Base-by-base conservation (phyloP, 2,113 vertebrate genomes). In the Sorex araneus region DNA sequence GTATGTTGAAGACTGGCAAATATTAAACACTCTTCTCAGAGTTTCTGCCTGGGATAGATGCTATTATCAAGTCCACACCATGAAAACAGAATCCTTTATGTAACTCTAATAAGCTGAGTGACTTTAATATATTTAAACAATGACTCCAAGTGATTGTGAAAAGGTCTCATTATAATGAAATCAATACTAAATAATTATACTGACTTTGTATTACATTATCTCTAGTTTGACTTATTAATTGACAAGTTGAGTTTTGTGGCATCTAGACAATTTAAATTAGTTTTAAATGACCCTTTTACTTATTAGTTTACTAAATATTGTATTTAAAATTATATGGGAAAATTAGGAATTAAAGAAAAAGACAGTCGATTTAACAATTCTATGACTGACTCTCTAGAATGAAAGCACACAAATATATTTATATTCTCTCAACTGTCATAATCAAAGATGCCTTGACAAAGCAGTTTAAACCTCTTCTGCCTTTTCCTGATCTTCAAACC, bases 301-400 rank as follows among this genome's bases (percentile, higher is more conserved):
- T 96, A 96, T 96, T 97, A 96, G 92, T 93, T 92, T 97, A 97
- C 97, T 98, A 97, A 98, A 96, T 74, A 92, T 93, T 96, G 70
- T 95, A 95, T 94, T 93, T 94, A 87, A 95, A 91, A 93, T 96
- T 96, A 87, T 96, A 97, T 96, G 87, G 95, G 85, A 95, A 95
- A 96, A 95, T 97, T 94, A 67, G 89, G 92, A 74, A 90, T 87
- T 67, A 90, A 70, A 96, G 90, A 94, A 90, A 97, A 96, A 75
- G 93, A 92, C 32, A 94, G 75, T 86, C 85, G 92, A 94, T 60
- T 93, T 89, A 95, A 95, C 50, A 94, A 92, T 89, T 87, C 87
- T 84, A 88, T 81, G 88, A 80, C 69, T 95, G 94, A 90, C 85
- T 97, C 94, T 82, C 97, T 91, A 3, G 2, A 93, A 80, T 97